Base-by-base conservation (phyloP, 2,888 invertebrate species). In the Stenichneumon culpator region DNA sequence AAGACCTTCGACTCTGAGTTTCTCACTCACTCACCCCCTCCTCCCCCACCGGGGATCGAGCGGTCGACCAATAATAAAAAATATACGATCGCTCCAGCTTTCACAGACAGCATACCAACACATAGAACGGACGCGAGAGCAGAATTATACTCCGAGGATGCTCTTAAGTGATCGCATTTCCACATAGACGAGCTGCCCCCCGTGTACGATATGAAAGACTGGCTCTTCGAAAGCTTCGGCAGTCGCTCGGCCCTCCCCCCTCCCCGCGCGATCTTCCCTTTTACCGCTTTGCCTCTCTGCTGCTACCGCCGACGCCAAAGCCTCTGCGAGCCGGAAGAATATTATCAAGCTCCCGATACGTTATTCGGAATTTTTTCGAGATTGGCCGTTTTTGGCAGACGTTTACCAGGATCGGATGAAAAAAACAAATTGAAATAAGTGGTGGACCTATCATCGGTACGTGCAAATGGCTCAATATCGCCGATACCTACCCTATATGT, bases 111-210 rank as follows among this genome's bases (percentile, higher is more conserved):
- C 89, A 90, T 89, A 88, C 88, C 87, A 86, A 89, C 89, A 88
- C 79, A 78, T 74, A 73, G 87, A 74, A 87, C 84, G 86, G 88
- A 88, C 88, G 87, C 87, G 75, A 84, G 87, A 87, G 88, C 87
- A 89, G 91, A 93, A 93, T 93, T 93, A 93, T 93, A 93, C 93
- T 87, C 91, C 92, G 92, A 92, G 91, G 91, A 91, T 90, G 92
- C 89, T 91, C 93, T 93, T 93, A 93, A 93, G 93, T 92, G 93
- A 93, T 93, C 93, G 92, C 92, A 93, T 93, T 93, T 93, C 92
- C 93, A 93, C 93, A 93, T 93, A 93, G 93, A 93, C 93, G 93
- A 93, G 93, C 90, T 93, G 89, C 86, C 89, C 89, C 70, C 83
- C 69, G 88, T 91, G 77, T 74, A 90, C 90, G 90, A 92, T 93